These are phyloP conservation scores for Ibycter americanus DNA, from an alignment of 2,797 vertebrate genomes.

Conservation along the genomic window DNA sequence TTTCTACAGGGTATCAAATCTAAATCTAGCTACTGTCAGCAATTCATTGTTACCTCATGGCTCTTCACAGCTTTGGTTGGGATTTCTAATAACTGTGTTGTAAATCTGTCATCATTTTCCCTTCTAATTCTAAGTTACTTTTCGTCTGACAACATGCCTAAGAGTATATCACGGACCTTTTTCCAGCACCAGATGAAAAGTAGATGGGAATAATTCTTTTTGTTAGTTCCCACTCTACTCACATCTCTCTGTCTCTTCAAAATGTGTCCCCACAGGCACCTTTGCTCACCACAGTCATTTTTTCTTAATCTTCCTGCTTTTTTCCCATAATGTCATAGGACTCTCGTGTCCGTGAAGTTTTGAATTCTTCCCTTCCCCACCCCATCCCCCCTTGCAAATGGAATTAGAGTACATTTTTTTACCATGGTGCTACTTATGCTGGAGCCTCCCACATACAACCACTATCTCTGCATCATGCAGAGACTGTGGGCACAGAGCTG, in stretches of 20 bases:
- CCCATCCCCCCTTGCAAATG: not conserved
- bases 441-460: not conserved
- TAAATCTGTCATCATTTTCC: constrained; percentile 15
- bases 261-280: not conserved
- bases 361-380: not conserved
- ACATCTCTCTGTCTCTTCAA: not conserved
- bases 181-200: not conserved
- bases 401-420: not conserved
- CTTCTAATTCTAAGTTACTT: not conserved
- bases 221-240: not conserved
- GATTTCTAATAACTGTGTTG: not conserved
- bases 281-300: not conserved
- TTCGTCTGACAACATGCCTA: not conserved
- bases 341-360: not conserved
- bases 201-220: not conserved
- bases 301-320: not conserved
- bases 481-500: not conserved
- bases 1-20: not conserved
- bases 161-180: not conserved
- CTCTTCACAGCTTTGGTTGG: not conserved
- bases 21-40: not conserved
- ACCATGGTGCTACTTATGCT: not conserved
- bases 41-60: not conserved
- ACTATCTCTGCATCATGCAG: rapidly evolving
- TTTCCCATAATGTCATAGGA: not conserved